Base-by-base conservation (phyloP, 1,140 invertebrate species). In the Pachypeltis micranthus region DNA sequence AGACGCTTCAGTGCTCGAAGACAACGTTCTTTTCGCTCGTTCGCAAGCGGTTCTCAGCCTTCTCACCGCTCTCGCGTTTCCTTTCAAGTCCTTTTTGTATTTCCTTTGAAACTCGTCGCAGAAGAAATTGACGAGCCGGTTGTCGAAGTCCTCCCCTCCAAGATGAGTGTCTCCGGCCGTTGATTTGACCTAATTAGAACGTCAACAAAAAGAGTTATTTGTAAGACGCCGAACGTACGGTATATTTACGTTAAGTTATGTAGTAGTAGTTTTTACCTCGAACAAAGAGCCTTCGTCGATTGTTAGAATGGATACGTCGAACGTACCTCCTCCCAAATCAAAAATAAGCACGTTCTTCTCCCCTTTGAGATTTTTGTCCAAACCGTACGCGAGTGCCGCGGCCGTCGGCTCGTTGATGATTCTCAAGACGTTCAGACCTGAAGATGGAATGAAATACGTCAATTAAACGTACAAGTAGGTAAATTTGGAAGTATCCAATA, bases 251-350 rank as follows among this genome's bases (percentile, higher is more conserved):
- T n/a, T n/a, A n/a, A n/a, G n/a, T n/a, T n/a, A n/a, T n/a, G n/a
- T n/a, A n/a, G n/a, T n/a, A n/a, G n/a, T n/a, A n/a, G n/a, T n/a
- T n/a, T n/a, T n/a, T n/a, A n/a, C n/a, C n/a, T n/a, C n/a, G n/a
- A n/a, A n/a, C n/a, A n/a, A n/a, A n/a, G n/a, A n/a, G n/a, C n/a
- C n/a, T n/a, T n/a, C n/a, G n/a, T n/a, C n/a, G n/a, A n/a, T n/a
- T n/a, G n/a, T n/a, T n/a, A 97, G 78, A 71, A 97, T 91, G 26
- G 93, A 96, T 10, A 96, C 93, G 80, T 97, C 93, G 73, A 98
- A 98, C 68, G 95, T 98, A 72, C 95, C 95, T 74, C 95, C 95
- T 67, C 95, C 95, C 68, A 98, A n/a, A n/a, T n/a, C n/a, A n/a
- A n/a, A n/a, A n/a, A n/a, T n/a, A n/a, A n/a, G n/a, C n/a, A n/a